These are phyloP conservation scores for Mesaphorura yosii DNA, from an alignment of 1,140 invertebrate species.

Conservation along the genomic window DNA sequence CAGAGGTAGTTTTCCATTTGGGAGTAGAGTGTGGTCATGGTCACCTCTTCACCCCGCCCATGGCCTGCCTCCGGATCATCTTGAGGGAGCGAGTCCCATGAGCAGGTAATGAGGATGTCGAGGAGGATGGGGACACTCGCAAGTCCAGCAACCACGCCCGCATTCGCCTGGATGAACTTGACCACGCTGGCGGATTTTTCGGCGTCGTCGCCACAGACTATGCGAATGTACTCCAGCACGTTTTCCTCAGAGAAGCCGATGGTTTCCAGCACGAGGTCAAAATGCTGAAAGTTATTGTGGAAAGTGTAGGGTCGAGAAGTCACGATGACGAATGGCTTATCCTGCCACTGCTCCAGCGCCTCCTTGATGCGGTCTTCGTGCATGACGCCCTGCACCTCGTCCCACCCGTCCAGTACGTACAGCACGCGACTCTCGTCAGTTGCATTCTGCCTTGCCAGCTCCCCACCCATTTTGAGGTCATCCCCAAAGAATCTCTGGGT, in stretches of 20 bases:
- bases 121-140: neutral
- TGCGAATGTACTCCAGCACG: neutral
- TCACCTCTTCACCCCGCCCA: too few species aligned
- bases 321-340: neutral
- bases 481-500: too few species aligned
- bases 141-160: neutral
- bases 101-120: conserved; percentile 1
- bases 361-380: too few species aligned
- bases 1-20: too few species aligned
- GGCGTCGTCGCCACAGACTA: neutral
- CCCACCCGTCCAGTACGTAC: too few species aligned
- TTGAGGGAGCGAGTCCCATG: too few species aligned
- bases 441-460: too few species aligned
- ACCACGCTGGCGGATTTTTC: neutral
- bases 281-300: neutral
- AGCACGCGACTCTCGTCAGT: too few species aligned
- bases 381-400: neutral
- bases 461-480: too few species aligned
- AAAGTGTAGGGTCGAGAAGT: neutral
- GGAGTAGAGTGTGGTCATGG: too few species aligned
- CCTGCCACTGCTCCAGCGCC: neutral
- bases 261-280: neutral
- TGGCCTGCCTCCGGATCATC: too few species aligned
- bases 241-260: neutral
- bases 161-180: neutral